A percentile compares a stretch with the other conserved stretches of the same genome.
phyloP scores from a whole-genome alignment of 2,888 invertebrate genomes.

The Hartigia nigra region DNA sequence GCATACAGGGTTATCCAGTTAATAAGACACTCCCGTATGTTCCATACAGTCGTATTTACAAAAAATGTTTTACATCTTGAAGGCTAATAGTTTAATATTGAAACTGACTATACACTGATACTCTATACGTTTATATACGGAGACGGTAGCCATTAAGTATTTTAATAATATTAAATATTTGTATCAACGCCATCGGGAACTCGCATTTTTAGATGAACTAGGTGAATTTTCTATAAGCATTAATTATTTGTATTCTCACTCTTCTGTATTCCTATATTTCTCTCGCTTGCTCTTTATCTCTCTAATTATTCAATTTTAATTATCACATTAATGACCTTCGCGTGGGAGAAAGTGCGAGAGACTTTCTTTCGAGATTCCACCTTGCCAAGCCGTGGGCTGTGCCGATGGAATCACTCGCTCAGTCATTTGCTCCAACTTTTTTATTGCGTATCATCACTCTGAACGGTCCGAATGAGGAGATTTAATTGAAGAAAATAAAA shows the following conservation, averaged over 20 bases:
- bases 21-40: not conserved
- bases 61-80: not conserved
- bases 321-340: slow-evolving; percentile 61
- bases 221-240: not conserved
- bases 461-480: not conserved
- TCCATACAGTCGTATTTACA: not conserved
- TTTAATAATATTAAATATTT: not conserved
- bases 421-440: slow-evolving; percentile 12
- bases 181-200: not conserved
- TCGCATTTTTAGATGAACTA: not conserved
- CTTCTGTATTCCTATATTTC: no score
- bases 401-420: not conserved
- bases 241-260: not conserved
- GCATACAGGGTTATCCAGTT: not conserved
- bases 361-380: slow-evolving; percentile 15
- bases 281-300: not conserved
- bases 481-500: not conserved
- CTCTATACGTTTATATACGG: not conserved
- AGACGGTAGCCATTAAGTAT: not conserved
- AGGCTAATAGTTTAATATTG: not conserved
- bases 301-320: not conserved
- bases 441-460: slow-evolving; percentile 16
- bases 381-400: slow-evolving; percentile 17
- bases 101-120: not conserved
- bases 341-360: slow-evolving; percentile 47